Evolutionary conservation across 2,888 invertebrate genomes (phyloP), one percentile per base, ranked within the genome.

Genomic region (Coelopa pilipes): DNA sequence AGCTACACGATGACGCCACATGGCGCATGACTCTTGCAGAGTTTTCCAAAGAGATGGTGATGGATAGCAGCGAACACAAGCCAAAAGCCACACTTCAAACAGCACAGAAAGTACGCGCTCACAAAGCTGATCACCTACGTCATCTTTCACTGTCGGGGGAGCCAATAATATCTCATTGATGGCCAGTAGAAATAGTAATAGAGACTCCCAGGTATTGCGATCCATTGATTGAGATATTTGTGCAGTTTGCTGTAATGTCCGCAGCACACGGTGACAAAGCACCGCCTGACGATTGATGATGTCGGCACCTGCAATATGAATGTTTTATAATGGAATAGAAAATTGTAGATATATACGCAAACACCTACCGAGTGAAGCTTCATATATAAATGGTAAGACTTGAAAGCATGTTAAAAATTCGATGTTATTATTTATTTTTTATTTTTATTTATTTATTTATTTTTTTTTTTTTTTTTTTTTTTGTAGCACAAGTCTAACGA

Each of bases 1-100:
- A 50, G 97, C 96, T 75, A 96, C 92, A 76, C 98, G 93, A 89
- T 99, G 98, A 13, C 98, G 91, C 98, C 98, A 98, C 82, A 94
- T 93, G 82, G 94, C 91, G 87, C 97, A 97, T 82, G 96, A 95
- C 88, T 97, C 96, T 81, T 96, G 91, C 77, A 98, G 89, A 0
- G 98, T 98, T 86, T 97, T 96, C 98, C 98, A 98, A 78, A 98
- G 89, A 1, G 97, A 95, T 9, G 98, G 98, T 4, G 97, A 93
- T 0, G 98, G 98, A 89, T 98, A 98, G 84, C 95, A 96, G 77
- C 90, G 89, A 69, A 90, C 90, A 76, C 90, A 91, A 0, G 91
- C 90, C 75, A 90, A 79, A 50, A 90, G 85, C 91, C 90, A 90
- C 70, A 96, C 93, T 89, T 98, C 96, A 87, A 98, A 95, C 72